Evolutionary conservation across 2,797 vertebrate genomes (phyloP), one percentile per base, ranked within the genome.

Genomic region (Pangasius larnaudii): DNA sequence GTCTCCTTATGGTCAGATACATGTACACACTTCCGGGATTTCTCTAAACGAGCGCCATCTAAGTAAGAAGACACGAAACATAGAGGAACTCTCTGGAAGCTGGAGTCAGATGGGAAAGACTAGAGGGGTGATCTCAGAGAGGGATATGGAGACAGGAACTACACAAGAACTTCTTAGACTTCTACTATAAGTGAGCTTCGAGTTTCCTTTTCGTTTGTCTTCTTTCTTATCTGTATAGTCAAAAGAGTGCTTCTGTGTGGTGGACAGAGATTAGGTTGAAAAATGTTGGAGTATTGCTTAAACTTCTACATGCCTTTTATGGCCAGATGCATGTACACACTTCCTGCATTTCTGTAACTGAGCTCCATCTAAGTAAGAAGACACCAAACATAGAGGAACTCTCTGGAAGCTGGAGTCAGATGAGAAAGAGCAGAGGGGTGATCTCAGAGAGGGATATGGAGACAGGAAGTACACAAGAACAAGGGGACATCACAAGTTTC

Each of bases 381-480:
- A 85, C n/a, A 30, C 67, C 24, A 22, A 81, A 83, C 51, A 71
- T 39, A n/a, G 49, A 16, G 33, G 61, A 65, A 71, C 79, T 75
- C 65, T 78, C 81, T 85, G 74, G 72, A 27, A 33, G 86, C 80
- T 84, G 42, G 8, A 82, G 19, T 59, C 58, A 74, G 86, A 88
- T 33, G 71, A 89, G 85, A 88, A 86, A 79, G 2, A 86, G 69
- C 82, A 58, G 33, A 67, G 51, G 77, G 53, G 8, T 87, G 88
- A 86, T 85, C 19, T 51, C 61, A 69, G 51, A 46, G 82, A 71
- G 87, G 24, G 61, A 85, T 24, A 63, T 56, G 49, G 83, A 79
- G 71, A 85, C 78, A 83, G 86, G 84, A 85, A 88, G 81, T 78
- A 33, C 79, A 42, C 36, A 42, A 87, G 78, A 87, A 88, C 82